These are phyloP conservation scores for Orientallactaga sibirica DNA, from an alignment of 2,797 vertebrate species.

Conservation along the genomic window DNA sequence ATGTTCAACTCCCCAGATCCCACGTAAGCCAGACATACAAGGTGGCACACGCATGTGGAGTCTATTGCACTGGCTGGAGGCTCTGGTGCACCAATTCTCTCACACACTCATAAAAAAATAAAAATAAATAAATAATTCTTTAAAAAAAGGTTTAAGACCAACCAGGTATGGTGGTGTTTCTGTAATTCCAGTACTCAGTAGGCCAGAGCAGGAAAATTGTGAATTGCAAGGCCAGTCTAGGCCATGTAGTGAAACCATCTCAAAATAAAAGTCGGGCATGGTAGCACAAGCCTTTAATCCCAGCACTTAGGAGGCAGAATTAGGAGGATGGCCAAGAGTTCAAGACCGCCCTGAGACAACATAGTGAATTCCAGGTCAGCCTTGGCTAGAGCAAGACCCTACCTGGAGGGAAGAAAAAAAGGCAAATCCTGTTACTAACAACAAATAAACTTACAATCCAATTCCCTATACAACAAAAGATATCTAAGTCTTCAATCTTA, in stretches of 20 bases:
- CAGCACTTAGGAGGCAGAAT: too few relatives aligned
- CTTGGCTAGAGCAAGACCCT: background rate
- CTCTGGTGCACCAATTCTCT: too few relatives aligned
- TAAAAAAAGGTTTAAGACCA: background rate
- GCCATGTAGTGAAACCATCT: background rate
- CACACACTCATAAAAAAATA: too few relatives aligned
- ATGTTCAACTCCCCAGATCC: too few relatives aligned
- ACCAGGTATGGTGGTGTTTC: background rate
- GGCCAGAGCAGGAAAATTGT: background rate
- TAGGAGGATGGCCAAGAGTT: too few relatives aligned
- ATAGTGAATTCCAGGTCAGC: background rate
- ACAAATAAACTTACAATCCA: conserved; percentile 45
- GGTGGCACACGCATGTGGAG: too few relatives aligned
- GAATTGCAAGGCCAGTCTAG: background rate
- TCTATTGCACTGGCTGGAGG: too few relatives aligned
- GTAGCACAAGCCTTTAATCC: too few relatives aligned
- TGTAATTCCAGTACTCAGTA: background rate
- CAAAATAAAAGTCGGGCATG: background rate
- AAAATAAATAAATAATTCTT: background rate
- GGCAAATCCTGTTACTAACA: conserved; percentile 4
- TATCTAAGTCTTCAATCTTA: conserved; percentile 26
- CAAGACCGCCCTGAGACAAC: too few relatives aligned
- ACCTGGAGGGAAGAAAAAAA: background rate
- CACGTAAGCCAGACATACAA: too few relatives aligned
- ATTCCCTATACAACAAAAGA: background rate